Evolutionary conservation across 2,888 invertebrate genomes (phyloP), one percentile per base, ranked within the genome.

Genomic region (Thysanoteuthis rhombus): DNA sequence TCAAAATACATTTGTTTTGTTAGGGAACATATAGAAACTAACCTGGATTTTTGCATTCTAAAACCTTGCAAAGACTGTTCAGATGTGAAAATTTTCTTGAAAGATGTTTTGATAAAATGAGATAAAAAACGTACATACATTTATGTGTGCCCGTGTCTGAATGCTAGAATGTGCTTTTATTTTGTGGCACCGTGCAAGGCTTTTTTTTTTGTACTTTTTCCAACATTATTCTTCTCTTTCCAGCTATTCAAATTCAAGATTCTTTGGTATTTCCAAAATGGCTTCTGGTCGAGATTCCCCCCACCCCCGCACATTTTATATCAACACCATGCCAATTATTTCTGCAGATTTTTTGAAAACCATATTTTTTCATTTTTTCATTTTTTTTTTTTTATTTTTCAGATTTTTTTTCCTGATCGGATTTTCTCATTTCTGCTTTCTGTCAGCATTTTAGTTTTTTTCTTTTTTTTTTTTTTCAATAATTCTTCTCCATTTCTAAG

Each of bases 251-350:
- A 75, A 75, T 75, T n/a, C 75, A 36, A 75, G n/a, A 75, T 75
- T 75, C n/a, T 75, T 75, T n/a, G n/a, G n/a, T n/a, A 75, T 75
- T 75, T 75, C 75, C n/a, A n/a, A 75, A 75, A 75, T 75, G 75
- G 75, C 75, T 75, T 75, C 75, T 75, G n/a, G 75, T 75, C 1
- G 75, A 36, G 75, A 25, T 52, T 52, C 25, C 22, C 52, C 22
- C 28, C 52, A 22, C 52, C 25, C n/a, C 22, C 25, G 5, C 52
- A 25, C 52, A 52, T 52, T 75, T 75, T 75, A 75, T n/a, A 75
- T 25, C 75, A 12, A 75, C n/a, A 75, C 75, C 16, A 16, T 36
- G n/a, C 75, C 75, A 75, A 75, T 75, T 75, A 75, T 75, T n/a
- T n/a, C n/a, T 22, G n/a, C n/a, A 75, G n/a, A 75, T 75, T 75